Conservation (phyloP, 2,797 vertebrate species). For the Gallirallus australis region DNA sequence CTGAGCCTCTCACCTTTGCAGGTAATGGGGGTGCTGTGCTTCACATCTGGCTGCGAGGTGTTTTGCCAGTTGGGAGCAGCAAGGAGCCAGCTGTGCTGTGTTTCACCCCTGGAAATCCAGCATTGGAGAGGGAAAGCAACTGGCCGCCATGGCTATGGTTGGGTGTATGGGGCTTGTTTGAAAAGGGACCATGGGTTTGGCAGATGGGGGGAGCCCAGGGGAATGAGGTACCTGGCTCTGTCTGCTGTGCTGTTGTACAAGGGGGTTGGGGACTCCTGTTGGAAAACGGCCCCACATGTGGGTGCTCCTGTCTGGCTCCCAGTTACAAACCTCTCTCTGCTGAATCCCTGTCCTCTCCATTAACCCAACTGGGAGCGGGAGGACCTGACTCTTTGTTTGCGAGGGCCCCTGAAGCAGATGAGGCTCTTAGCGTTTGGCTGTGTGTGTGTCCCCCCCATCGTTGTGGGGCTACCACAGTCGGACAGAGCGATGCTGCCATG, state of each 20-base stretch:
- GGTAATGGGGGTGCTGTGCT: background rate
- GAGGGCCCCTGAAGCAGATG: rapidly evolving
- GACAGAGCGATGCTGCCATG: rapidly evolving
- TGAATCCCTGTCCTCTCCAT: rapidly evolving
- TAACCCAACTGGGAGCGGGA: too few relatives aligned
- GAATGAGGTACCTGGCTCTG: background rate
- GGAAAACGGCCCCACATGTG: background rate
- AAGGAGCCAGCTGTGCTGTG: background rate
- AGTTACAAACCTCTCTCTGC: rapidly evolving
- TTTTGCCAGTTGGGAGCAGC: background rate
- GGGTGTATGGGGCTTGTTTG: rapidly evolving
- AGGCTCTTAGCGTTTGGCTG: background rate
- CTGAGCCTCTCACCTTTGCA: background rate
- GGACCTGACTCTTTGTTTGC: background rate
- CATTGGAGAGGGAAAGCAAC: background rate
- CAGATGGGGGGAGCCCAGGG: background rate
- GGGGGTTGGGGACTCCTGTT: background rate
- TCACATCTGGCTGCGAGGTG: rapidly evolving
- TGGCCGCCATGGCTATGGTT: rapidly evolving
- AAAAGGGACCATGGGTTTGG: rapidly evolving
- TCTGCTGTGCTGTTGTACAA: rapidly evolving
- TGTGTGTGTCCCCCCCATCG: background rate
- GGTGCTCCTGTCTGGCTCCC: background rate
- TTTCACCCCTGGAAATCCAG: background rate
- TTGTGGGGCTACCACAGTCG: background rate